These are phyloP conservation scores for Synergus umbraculus DNA, from an alignment of 2,888 invertebrate species.

Conservation along the genomic window DNA sequence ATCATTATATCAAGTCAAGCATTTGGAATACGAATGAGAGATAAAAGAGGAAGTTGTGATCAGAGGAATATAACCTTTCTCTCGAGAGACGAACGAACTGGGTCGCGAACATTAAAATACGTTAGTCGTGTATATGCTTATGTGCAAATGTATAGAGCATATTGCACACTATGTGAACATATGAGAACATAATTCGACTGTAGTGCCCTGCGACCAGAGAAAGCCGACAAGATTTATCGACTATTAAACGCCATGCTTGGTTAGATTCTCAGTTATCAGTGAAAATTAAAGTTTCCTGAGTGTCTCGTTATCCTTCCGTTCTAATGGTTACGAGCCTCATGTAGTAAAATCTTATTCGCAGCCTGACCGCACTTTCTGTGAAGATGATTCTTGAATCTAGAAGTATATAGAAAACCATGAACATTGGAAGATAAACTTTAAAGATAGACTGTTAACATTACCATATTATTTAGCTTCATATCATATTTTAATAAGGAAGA, in stretches of 20 bases:
- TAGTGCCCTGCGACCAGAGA: conserved; percentile 32
- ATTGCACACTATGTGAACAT: conserved; percentile 24
- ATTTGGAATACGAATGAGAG: conserved; percentile 4
- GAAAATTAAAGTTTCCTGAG: conserved; percentile 32
- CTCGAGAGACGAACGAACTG: conserved; percentile 55
- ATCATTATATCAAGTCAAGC: neutral
- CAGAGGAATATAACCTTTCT: conserved; percentile 48
- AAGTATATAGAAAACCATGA: neutral
- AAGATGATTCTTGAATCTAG: conserved; percentile 10
- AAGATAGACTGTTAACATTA: too few relatives aligned
- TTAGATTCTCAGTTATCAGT: conserved; percentile 36
- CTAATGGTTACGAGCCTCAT: conserved; percentile 25
- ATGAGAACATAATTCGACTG: conserved; percentile 54
- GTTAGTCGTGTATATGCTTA: conserved; percentile 44
- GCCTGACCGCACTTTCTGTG: neutral
- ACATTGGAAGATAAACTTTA: neutral
- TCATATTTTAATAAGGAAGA: too few relatives aligned
- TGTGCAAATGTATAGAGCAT: conserved; percentile 12
- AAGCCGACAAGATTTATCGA: conserved; percentile 41
- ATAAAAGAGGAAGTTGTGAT: conserved; percentile 15
- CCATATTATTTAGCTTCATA: too few relatives aligned
- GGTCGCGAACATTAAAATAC: conserved; percentile 57
- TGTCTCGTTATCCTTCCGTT: conserved; percentile 21
- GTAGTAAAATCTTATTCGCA: conserved; percentile 20
- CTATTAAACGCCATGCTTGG: conserved; percentile 44